A percentile compares a stretch with the other conserved stretches of the same genome.
Conservation (phyloP, 1,140 invertebrate species). For the Apis dorsata region DNA sequence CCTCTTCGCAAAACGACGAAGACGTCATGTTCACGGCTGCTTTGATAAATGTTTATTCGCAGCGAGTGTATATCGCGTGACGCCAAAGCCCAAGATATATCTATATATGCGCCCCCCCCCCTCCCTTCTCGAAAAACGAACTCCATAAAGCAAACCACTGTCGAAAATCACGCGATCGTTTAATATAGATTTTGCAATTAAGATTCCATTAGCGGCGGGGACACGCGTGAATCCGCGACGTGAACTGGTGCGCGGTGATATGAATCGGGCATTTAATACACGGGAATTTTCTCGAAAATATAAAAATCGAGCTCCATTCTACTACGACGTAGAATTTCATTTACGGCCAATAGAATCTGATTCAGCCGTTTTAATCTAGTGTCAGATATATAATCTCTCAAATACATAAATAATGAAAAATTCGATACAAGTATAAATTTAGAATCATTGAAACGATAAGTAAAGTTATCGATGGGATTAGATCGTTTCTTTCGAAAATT, state of each 20-base stretch:
- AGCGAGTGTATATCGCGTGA: background rate
- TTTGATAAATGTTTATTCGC: constrained; percentile 27
- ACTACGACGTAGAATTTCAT: too few relatives aligned
- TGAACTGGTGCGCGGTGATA: background rate
- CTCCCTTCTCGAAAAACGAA: background rate
- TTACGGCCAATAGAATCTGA: too few relatives aligned
- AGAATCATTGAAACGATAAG: too few relatives aligned
- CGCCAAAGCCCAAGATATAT: constrained; percentile 10
- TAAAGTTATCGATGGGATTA: too few relatives aligned
- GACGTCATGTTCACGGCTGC: background rate
- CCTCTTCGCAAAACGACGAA: background rate
- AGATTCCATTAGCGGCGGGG: constrained; percentile 59
- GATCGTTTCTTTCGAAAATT: too few relatives aligned
- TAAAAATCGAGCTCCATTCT: background rate
- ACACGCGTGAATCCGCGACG: constrained; percentile 35
- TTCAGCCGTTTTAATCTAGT: background rate
- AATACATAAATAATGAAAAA: background rate
- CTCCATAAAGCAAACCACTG: constrained; percentile 38
- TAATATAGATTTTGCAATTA: constrained; percentile 68
- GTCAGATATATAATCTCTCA: too few relatives aligned
- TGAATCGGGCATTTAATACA: background rate
- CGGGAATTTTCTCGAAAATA: background rate
- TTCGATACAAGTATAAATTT: background rate
- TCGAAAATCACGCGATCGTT: constrained; percentile 44
- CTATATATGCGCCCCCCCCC: constrained; percentile 6